Evolutionary conservation across 1,140 invertebrate genomes (phyloP).

Genomic region (Zaprionus inermis): DNA sequence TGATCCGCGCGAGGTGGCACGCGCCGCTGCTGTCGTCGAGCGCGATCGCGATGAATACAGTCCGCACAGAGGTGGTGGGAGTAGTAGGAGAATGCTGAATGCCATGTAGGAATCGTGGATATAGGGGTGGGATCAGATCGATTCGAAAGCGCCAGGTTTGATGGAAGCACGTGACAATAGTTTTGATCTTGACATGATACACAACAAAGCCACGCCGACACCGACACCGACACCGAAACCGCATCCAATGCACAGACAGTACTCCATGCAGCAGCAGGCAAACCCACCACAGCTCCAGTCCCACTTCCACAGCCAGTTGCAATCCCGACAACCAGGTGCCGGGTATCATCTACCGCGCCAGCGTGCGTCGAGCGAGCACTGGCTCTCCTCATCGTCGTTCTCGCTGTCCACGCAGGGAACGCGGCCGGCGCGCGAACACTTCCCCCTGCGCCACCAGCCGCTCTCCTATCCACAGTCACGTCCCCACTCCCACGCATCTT

Average conservation of each 20-base stretch:
- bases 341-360: constrained; percentile 42
- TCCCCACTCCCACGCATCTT: constrained; percentile 15
- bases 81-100: constrained; percentile 84
- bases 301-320: constrained; percentile 4
- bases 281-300: constrained; percentile 21
- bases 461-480: constrained; percentile 58
- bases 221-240: constrained; percentile 39
- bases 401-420: constrained; percentile 48
- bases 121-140: constrained; percentile 84
- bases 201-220: constrained; percentile 49
- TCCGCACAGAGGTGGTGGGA: constrained; percentile 84
- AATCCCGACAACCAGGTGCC: constrained; percentile 13
- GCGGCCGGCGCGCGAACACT: constrained; percentile 58
- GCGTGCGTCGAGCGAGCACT: constrained; percentile 43
- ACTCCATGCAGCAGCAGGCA: constrained; percentile 38
- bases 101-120: constrained; percentile 85
- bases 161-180: constrained; percentile 81
- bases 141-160: constrained; percentile 80
- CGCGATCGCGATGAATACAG: constrained; percentile 84
- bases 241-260: constrained; percentile 27
- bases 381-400: constrained; percentile 57
- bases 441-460: constrained; percentile 70
- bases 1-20: constrained; percentile 62
- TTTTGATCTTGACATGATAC: constrained; percentile 79
- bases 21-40: constrained; percentile 70